A percentile compares a stretch with the other conserved stretches of the same genome.
These are phyloP conservation scores for Buphagus erythrorhynchus DNA, from an alignment of 2,797 vertebrate species.

Conservation along the genomic window DNA sequence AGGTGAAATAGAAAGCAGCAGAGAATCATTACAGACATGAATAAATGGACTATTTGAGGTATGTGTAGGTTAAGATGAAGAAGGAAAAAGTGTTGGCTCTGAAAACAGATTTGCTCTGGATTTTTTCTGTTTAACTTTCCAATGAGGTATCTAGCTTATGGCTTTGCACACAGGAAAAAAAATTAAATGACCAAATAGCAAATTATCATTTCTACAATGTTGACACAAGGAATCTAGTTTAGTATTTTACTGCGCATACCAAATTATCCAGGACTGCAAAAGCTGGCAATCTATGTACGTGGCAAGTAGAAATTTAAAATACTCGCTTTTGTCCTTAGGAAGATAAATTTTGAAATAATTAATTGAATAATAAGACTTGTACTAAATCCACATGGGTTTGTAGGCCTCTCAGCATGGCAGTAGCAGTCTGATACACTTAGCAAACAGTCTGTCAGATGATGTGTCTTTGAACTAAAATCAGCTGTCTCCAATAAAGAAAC, in stretches of 20 bases:
- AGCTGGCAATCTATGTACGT: neutral
- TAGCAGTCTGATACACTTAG: neutral
- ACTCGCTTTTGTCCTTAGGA: neutral
- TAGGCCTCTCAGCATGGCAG: neutral
- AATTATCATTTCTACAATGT: neutral
- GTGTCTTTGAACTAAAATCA: conserved; percentile 44
- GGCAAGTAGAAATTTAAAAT: neutral
- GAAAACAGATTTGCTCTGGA: neutral
- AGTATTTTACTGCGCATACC: neutral
- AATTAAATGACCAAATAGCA: neutral
- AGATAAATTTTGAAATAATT: neutral
- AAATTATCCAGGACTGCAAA: neutral
- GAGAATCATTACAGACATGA: neutral
- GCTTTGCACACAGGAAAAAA: neutral
- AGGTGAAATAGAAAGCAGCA: neutral
- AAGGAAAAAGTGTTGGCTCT: neutral
- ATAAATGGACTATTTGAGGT: neutral
- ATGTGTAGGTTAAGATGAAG: neutral
- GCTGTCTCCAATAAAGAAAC: neutral
- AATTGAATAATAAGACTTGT: neutral
- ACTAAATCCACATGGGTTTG: neutral
- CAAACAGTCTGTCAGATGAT: conserved; percentile 17
- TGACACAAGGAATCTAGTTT: neutral
- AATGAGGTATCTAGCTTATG: neutral
- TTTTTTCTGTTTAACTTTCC: neutral